These are phyloP conservation scores for Drosophila hydei DNA, from an alignment of 1,140 invertebrate genomes.

Conservation along the genomic window DNA sequence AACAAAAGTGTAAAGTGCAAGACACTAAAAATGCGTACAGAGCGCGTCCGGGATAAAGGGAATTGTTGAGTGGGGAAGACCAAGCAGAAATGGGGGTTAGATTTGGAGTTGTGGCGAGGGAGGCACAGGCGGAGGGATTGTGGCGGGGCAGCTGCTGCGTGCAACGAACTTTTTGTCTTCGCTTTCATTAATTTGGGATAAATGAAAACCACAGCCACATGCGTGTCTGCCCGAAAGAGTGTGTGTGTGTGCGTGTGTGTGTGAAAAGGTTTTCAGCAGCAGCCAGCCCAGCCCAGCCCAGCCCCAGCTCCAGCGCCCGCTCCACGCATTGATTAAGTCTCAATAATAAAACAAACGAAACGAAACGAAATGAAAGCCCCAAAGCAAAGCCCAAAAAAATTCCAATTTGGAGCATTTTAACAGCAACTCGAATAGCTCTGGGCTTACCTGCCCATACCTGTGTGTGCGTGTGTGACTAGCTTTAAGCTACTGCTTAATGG, in stretches of 20 bases:
- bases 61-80: constrained; percentile 7
- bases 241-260: constrained; percentile 17
- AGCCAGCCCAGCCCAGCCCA: neutral
- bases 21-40: constrained; percentile 40
- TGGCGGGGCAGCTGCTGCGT: constrained; percentile 20
- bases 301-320: neutral
- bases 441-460: constrained; percentile 1
- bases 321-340: constrained; percentile 54
- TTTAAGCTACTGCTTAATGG: constrained; percentile 38
- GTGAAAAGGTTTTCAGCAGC: constrained; percentile 37
- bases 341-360: constrained; percentile 58
- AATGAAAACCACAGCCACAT: constrained; percentile 64
- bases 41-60: neutral
- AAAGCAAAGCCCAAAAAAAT: constrained; percentile 9
- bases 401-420: constrained; percentile 45
- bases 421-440: constrained; percentile 26
- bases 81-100: neutral
- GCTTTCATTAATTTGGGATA: constrained; percentile 71
- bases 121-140: neutral
- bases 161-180: constrained; percentile 53
- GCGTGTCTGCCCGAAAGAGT: constrained; percentile 28
- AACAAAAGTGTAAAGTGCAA: constrained; percentile 43
- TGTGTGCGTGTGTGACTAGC: constrained; percentile 15
- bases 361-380: constrained; percentile 31
- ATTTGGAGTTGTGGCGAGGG: neutral